Evolutionary conservation across 1,140 invertebrate genomes (phyloP).

Genomic region (Monochamus saltuarius): DNA sequence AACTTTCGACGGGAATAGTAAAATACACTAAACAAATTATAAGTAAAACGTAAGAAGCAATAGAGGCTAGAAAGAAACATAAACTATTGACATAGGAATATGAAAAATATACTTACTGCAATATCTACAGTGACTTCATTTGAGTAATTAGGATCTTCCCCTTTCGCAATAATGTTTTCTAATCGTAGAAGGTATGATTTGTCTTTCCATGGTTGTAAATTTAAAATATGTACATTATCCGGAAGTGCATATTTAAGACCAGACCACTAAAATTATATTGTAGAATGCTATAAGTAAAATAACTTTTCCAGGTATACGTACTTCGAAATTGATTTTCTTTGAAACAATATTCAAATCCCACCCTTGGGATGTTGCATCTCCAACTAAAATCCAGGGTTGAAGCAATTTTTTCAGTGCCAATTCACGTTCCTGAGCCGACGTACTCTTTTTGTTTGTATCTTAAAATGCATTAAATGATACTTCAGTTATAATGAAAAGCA

Average conservation of each 20-base stretch:
- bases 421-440: too few relatives aligned
- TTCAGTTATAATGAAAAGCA: too few relatives aligned
- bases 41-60: too few relatives aligned
- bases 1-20: too few relatives aligned
- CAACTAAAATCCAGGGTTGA: slow-evolving; percentile 26
- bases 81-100: too few relatives aligned
- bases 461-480: too few relatives aligned
- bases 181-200: not conserved
- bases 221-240: slow-evolving; percentile 60
- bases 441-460: too few relatives aligned
- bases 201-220: slow-evolving; percentile 7
- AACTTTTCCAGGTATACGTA: not conserved
- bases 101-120: not conserved
- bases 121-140: not conserved
- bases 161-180: not conserved
- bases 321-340: slow-evolving; percentile 2
- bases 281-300: not conserved
- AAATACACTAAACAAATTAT: too few relatives aligned
- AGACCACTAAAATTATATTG: slow-evolving; percentile 26
- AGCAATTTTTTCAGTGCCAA: slow-evolving; percentile 1
- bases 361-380: not conserved
- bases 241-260: slow-evolving; percentile 59
- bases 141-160: not conserved
- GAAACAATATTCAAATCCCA: not conserved
- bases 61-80: too few relatives aligned